Evolutionary conservation across 1,140 invertebrate genomes (phyloP).

Genomic region (Diabrotica undecimpunctata): DNA sequence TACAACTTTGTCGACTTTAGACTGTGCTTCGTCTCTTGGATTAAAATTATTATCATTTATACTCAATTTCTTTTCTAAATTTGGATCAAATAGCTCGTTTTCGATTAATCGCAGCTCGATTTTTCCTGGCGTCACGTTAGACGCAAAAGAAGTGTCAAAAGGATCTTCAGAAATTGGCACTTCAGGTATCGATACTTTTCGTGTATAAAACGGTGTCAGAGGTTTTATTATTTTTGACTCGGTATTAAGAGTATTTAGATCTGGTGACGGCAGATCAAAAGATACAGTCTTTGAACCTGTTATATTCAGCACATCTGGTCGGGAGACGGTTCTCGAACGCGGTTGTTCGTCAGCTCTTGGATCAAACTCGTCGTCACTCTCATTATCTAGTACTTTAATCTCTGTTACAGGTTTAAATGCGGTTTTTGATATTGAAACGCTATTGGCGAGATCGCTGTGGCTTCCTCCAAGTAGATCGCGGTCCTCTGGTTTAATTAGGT

Average conservation of each 20-base stretch:
- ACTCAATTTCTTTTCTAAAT: conserved; percentile 50
- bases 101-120: conserved; percentile 60
- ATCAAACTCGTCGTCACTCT: conserved; percentile 72
- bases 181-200: conserved; percentile 56
- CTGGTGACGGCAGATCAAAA: conserved; percentile 61
- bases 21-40: conserved; percentile 46
- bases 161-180: conserved; percentile 53
- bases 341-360: conserved; percentile 53
- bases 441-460: conserved; percentile 68
- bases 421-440: conserved; percentile 61
- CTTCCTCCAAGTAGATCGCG: conserved; percentile 71
- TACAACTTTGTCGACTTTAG: conserved; percentile 44
- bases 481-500: conserved; percentile 35
- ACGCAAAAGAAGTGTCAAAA: conserved; percentile 64
- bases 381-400: conserved; percentile 39
- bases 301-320: conserved; percentile 56
- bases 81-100: conserved; percentile 60
- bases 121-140: conserved; percentile 54
- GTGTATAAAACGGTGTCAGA: conserved; percentile 73
- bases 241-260: conserved; percentile 41
- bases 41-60: conserved; percentile 61
- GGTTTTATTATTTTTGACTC: conserved; percentile 61
- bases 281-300: conserved; percentile 61
- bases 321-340: conserved; percentile 50
- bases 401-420: neutral